These are phyloP conservation scores for Poeciliopsis infans DNA, from an alignment of 2,797 vertebrate genomes.

Conservation along the genomic window DNA sequence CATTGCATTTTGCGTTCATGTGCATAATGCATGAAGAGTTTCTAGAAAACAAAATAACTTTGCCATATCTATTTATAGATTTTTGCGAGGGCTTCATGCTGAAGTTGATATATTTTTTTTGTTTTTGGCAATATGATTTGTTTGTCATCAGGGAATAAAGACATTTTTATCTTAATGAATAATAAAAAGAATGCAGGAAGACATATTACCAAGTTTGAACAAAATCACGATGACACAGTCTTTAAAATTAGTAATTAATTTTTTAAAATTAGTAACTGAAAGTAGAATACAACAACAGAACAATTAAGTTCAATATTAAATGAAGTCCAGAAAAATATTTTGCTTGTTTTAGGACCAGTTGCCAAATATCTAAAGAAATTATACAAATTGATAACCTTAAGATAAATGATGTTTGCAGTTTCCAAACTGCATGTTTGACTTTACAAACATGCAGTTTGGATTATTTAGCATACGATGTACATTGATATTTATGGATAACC, in stretches of 20 bases:
- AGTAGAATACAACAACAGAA: background rate
- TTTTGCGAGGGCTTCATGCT: background rate
- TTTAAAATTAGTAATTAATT: background rate
- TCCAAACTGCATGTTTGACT: no score
- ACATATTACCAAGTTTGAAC: background rate
- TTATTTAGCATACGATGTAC: no score
- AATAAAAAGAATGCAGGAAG: background rate
- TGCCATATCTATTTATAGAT: background rate
- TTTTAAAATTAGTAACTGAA: no score
- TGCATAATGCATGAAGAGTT: background rate
- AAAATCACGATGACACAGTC: background rate
- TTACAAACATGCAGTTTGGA: no score
- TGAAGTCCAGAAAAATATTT: background rate
- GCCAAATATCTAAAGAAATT: no score
- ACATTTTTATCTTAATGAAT: background rate
- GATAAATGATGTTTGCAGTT: no score
- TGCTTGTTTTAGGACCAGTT: background rate
- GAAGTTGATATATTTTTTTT: background rate
- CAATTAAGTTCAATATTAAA: background rate
- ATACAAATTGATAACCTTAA: no score
- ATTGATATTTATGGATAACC: no score
- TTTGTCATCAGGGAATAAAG: background rate
- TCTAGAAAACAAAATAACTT: background rate
- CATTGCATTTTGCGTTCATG: background rate
- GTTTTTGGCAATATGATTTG: background rate